Conservation (phyloP, 2,888 invertebrate genomes). For the Antitype chi region DNA sequence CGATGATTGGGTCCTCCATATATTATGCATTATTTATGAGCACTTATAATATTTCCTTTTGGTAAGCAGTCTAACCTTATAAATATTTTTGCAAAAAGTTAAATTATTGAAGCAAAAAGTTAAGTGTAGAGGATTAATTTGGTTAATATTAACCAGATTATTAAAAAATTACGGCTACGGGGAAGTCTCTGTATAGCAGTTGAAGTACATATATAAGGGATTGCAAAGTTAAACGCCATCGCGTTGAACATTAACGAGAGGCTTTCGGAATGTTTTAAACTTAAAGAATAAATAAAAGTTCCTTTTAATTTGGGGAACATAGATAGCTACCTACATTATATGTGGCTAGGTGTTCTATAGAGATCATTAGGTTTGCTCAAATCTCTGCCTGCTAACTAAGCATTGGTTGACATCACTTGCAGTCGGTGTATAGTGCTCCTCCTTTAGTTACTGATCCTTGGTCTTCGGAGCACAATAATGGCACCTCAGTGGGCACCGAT, state of each 20-base stretch:
- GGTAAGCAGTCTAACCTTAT: conserved; percentile 33
- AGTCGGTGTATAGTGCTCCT: not conserved
- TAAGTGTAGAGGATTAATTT: too few relatives aligned
- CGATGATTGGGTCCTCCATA: conserved; percentile 52
- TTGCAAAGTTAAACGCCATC: conserved; percentile 16
- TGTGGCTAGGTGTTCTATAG: not conserved
- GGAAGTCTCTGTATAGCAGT: conserved; percentile 24
- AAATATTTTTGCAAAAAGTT: conserved; percentile 21
- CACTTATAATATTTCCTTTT: conserved; percentile 35
- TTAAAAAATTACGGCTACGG: conserved; percentile 28
- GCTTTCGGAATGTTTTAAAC: not conserved
- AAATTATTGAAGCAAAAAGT: conserved; percentile 4
- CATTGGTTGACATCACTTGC: conserved; percentile 9
- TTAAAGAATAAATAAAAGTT: not conserved
- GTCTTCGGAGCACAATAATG: not conserved
- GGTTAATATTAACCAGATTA: conserved; percentile 9
- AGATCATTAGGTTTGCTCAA: not conserved
- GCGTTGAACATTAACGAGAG: conserved; percentile 10
- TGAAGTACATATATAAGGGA: conserved; percentile 10
- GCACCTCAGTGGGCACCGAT: conserved; percentile 1
- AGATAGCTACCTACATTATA: not conserved
- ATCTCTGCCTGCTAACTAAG: conserved; percentile 6
- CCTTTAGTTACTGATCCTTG: not conserved
- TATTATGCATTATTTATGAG: conserved; percentile 59
- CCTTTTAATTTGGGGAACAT: conserved; percentile 2